These are phyloP conservation scores for Danionella cerebrum DNA, from an alignment of 2,113 vertebrate species.

Conservation along the genomic window DNA sequence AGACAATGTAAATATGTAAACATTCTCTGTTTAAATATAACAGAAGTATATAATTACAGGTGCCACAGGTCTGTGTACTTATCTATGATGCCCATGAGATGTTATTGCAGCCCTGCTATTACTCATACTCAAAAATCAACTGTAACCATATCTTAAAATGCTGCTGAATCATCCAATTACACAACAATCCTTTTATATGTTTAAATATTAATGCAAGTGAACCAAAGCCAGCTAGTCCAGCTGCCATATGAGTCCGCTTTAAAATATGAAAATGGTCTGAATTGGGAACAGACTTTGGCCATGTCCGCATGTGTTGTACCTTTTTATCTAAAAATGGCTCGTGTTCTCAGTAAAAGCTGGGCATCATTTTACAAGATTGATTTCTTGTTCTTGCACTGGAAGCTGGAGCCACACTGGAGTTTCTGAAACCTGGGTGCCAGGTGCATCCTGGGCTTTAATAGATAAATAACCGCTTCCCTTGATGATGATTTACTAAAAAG, in stretches of 20 bases:
- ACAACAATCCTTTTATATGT: neutral
- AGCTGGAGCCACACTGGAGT: neutral
- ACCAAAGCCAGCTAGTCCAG: neutral
- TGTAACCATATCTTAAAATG: too few species aligned
- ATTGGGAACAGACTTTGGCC: too few species aligned
- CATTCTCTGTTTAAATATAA: too few species aligned
- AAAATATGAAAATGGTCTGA: neutral
- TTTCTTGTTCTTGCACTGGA: neutral
- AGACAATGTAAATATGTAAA: too few species aligned
- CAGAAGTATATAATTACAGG: too few species aligned
- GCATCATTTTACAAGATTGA: neutral
- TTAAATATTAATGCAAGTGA: neutral
- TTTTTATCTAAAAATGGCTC: neutral
- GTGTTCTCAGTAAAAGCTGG: neutral
- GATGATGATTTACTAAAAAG: neutral
- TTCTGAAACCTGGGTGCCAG: neutral
- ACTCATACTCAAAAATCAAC: too few species aligned
- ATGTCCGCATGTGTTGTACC: neutral
- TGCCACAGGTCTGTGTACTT: too few species aligned
- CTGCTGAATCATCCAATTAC: neutral
- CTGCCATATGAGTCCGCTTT: too few species aligned
- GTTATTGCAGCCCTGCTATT: too few species aligned
- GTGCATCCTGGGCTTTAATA: slow-evolving; percentile 18
- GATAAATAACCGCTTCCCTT: neutral
- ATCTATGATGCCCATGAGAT: too few species aligned